Percentiles rank a stretch among this genome's conserved stretches.
Evolutionary conservation across 2,113 vertebrate species (phyloP).

Genomic region (Ceyx margarethae): DNA sequence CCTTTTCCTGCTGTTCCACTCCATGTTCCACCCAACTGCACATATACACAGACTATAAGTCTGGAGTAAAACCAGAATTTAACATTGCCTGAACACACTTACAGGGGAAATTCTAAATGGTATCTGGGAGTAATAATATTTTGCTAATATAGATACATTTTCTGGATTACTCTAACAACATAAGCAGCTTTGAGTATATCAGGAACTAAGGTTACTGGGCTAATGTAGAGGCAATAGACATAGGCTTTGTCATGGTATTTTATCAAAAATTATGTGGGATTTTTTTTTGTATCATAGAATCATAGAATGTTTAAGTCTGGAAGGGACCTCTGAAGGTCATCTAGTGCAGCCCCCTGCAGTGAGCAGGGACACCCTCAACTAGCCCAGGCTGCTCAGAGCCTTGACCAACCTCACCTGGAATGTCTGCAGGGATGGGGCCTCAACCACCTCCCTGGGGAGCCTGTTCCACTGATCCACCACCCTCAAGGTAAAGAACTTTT

Average conservation of each 20-base stretch:
- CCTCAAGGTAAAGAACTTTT: too few relatives aligned
- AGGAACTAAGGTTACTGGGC: neutral
- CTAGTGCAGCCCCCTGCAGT: too few relatives aligned
- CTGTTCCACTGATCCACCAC: too few relatives aligned
- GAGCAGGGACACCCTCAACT: too few relatives aligned
- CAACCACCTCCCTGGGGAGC: too few relatives aligned
- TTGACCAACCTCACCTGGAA: too few relatives aligned
- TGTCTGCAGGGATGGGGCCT: too few relatives aligned
- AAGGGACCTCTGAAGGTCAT: too few relatives aligned
- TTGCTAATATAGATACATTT: neutral
- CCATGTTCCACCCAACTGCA: neutral
- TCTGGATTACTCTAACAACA: neutral
- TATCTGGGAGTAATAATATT: neutral
- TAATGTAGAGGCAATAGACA: neutral
- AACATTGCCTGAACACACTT: neutral
- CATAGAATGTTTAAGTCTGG: too few relatives aligned
- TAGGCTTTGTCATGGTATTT: neutral
- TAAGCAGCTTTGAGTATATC: neutral
- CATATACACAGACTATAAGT: neutral
- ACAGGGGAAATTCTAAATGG: neutral
- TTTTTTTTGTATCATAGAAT: neutral
- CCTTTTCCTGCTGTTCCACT: neutral
- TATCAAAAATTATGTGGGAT: neutral
- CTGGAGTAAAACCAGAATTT: neutral
- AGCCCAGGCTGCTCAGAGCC: too few relatives aligned